Base-by-base conservation (phyloP, 2,113 vertebrate species). In the Bucco capensis region DNA sequence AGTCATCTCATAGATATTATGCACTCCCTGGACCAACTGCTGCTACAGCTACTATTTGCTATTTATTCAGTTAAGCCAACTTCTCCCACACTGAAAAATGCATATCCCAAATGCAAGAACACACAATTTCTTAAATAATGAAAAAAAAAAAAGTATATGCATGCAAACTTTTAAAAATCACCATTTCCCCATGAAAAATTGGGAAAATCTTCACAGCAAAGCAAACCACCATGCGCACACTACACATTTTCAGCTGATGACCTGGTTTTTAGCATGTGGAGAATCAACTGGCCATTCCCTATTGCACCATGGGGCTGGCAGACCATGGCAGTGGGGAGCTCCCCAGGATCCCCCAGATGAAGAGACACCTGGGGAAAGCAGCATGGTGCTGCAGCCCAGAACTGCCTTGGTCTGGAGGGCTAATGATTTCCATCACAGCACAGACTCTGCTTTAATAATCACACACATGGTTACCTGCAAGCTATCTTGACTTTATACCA, bases 381-480 rank as follows among this genome's bases (percentile, higher is more conserved):
- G 47, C 19, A 9, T 1, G 9, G 23, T 4, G 13, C 2, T 9
- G 9, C 31, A 42, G 38, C 0, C 0, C 33, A 44, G n/a, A 69
- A 50, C 5, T 3, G 4, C 12, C 35, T n/a, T 1, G 8, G 12
- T 22, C 47, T n/a, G 31, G 7, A 27, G 21, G 21, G 30, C 44
- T 21, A 23, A 58, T 38, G 35, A 56, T 6, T 22, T 30, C 42
- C 64, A 65, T 4, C 11, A 5, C 1, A n/a, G 25, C 27, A 51
- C 23, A 4, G 37, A 37, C 21, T 72, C 78, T 67, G 51, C 54
- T 77, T 86, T 40, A 73, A 57, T 13, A 18, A 44, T 6, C 12
- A 42, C 0, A 0, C 31, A 30, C 0, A 5, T 0, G 0, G 2
- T 10, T 35, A 72, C 30, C 61, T n/a, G 31, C 18, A 25, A 10